These are phyloP conservation scores for Euzetes globulus DNA, from an alignment of 2,888 invertebrate genomes.

Conservation along the genomic window DNA sequence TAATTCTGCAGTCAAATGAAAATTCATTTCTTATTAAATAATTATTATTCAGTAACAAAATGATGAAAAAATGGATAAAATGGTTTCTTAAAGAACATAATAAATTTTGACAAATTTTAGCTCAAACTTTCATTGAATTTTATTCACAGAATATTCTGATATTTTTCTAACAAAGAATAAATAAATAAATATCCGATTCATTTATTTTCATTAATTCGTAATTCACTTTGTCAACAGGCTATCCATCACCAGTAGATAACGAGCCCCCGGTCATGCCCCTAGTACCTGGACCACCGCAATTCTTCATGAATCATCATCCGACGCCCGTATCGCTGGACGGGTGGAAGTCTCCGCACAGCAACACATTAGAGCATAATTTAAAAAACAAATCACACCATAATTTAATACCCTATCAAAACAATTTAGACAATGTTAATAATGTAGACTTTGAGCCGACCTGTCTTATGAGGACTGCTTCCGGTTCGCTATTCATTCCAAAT, in stretches of 20 bases:
- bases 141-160: too few relatives aligned
- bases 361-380: constrained; percentile 25
- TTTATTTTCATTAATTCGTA: neutral
- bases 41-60: too few relatives aligned
- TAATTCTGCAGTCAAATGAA: too few relatives aligned
- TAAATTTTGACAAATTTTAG: too few relatives aligned
- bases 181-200: too few relatives aligned
- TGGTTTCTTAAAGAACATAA: neutral
- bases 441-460: constrained; percentile 59
- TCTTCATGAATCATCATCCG: constrained; percentile 21
- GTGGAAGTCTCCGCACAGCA: constrained; percentile 22
- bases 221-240: neutral
- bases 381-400: constrained; percentile 16
- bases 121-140: too few relatives aligned
- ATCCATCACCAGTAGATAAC: constrained; percentile 15
- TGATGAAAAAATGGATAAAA: too few relatives aligned
- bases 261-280: neutral
- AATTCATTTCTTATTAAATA: too few relatives aligned
- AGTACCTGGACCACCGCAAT: neutral
- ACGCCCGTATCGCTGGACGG: neutral
- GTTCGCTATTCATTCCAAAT: constrained; percentile 80
- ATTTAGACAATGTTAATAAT: constrained; percentile 20
- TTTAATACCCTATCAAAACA: constrained; percentile 12
- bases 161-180: too few relatives aligned
- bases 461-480: constrained; percentile 80